Evolutionary conservation across 2,113 vertebrate genomes (phyloP).

Genomic region (Anthoscopus minutus): DNA sequence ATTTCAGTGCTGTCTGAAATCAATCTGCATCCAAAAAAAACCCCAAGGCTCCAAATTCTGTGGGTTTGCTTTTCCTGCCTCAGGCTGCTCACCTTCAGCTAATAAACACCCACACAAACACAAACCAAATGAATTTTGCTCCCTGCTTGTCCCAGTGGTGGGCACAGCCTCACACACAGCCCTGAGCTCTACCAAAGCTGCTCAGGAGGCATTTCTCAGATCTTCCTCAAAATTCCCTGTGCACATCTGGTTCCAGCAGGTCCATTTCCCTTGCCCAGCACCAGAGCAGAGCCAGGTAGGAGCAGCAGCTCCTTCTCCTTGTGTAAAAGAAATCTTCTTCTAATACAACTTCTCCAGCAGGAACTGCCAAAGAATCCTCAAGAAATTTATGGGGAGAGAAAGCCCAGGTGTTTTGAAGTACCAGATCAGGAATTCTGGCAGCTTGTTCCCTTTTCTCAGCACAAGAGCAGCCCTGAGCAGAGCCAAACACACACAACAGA

Average conservation of each 20-base stretch:
- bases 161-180: neutral
- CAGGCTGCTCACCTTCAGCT: neutral
- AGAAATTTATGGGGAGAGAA: neutral
- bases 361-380: neutral
- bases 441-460: neutral
- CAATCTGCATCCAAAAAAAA: neutral
- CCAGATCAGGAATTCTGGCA: neutral
- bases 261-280: neutral
- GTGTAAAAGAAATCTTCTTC: neutral
- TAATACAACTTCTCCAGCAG: neutral
- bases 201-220: neutral
- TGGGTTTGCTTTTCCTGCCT: neutral
- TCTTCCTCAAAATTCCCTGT: neutral
- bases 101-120: neutral
- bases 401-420: neutral
- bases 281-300: neutral
- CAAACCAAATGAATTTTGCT: neutral
- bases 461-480: neutral
- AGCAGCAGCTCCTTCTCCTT: neutral
- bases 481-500: fast-evolving
- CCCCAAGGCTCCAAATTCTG: neutral
- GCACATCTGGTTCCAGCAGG: neutral
- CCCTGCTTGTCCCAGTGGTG: neutral
- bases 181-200: neutral
- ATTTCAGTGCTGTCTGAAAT: neutral